phyloP scores from a whole-genome alignment of 2,888 invertebrate species.

The Lasioglossum pauxillum region DNA sequence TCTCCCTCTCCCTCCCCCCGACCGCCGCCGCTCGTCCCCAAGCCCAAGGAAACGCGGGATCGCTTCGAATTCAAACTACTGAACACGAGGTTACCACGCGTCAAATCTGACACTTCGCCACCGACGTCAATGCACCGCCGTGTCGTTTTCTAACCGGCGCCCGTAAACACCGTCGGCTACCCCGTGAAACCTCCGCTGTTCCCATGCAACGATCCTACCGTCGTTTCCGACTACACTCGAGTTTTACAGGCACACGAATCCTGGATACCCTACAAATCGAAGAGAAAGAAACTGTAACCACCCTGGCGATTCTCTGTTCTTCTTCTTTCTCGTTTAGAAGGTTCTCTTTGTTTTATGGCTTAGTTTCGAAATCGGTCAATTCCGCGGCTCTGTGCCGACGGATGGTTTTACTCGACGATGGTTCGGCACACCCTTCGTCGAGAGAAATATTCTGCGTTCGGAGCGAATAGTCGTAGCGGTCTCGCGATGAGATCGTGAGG shows the following conservation, averaged over 20 bases:
- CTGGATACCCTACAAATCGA: not conserved
- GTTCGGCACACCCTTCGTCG: not conserved
- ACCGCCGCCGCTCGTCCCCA: conserved; percentile 66
- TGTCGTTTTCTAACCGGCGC: conserved; percentile 32
- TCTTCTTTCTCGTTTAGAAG: not conserved
- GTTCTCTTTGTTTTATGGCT: not conserved
- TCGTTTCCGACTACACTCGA: not conserved
- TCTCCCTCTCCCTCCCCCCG: conserved; percentile 49
- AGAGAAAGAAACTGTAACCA: not conserved
- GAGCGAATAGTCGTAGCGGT: not conserved
- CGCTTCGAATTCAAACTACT: conserved; percentile 84
- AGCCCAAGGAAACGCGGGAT: conserved; percentile 84
- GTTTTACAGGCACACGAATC: not conserved
- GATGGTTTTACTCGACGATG: not conserved
- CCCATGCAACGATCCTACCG: not conserved
- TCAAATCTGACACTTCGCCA: conserved; percentile 82
- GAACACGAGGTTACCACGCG: conserved; percentile 85
- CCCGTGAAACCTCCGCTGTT: conserved; percentile 8
- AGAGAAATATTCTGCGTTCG: not conserved
- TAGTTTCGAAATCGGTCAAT: no score
- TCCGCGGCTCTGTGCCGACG: conserved; percentile 13
- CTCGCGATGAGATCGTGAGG: not conserved
- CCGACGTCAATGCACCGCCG: conserved; percentile 47
- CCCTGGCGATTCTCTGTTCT: not conserved
- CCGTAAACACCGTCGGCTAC: conserved; percentile 18